These are phyloP conservation scores for Anthonomus grandis DNA, from an alignment of 1,140 invertebrate species.

Conservation along the genomic window DNA sequence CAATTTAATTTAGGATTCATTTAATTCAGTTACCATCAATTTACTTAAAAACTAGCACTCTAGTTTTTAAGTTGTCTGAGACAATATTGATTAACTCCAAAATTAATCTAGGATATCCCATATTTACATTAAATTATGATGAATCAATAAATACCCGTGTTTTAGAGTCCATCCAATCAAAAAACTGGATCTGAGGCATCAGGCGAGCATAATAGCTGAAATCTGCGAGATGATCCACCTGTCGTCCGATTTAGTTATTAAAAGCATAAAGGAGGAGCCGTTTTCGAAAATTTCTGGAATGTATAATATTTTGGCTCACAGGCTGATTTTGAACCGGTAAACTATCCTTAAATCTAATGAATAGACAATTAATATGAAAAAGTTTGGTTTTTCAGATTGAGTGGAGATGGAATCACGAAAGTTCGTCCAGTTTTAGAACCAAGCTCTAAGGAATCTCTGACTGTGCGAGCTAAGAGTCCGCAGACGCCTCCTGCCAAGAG, in stretches of 20 bases:
- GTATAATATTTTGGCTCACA: slow-evolving; percentile 40
- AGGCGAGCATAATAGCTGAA: slow-evolving; percentile 26
- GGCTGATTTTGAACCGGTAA: slow-evolving; percentile 21
- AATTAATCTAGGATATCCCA: too few species aligned
- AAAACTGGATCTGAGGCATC: slow-evolving; percentile 28
- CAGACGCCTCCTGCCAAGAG: too few species aligned
- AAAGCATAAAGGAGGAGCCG: slow-evolving; percentile 28
- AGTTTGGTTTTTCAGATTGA: slow-evolving; percentile 17
- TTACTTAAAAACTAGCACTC: too few species aligned
- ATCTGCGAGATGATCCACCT: slow-evolving; percentile 23
- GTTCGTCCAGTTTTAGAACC: background rate
- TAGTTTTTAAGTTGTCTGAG: too few species aligned
- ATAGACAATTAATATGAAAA: background rate
- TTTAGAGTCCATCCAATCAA: slow-evolving; percentile 36
- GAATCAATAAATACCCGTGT: too few species aligned
- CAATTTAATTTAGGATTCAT: too few species aligned
- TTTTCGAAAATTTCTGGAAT: slow-evolving; percentile 41
- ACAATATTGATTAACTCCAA: too few species aligned
- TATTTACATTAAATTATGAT: too few species aligned
- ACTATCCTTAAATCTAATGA: background rate
- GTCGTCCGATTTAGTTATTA: slow-evolving; percentile 13
- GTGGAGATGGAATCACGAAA: slow-evolving; percentile 30
- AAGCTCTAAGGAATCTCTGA: too few species aligned
- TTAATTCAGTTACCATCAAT: too few species aligned
- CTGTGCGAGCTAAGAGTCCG: too few species aligned